Evolutionary conservation across 2,113 vertebrate genomes (phyloP).

Genomic region (Amazona guildingii): DNA sequence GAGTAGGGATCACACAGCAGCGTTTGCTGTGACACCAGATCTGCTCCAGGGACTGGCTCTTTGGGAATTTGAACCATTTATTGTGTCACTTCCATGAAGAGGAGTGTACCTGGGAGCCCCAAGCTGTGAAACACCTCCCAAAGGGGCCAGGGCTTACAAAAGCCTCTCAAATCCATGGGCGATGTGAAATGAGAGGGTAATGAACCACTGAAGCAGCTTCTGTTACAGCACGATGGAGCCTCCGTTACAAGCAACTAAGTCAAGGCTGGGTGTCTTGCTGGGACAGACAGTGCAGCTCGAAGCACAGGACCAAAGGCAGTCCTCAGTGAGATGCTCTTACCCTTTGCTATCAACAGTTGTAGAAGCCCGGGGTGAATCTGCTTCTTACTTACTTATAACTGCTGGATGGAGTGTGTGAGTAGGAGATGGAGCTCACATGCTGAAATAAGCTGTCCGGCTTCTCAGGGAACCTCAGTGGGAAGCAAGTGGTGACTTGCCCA

Average conservation of each 20-base stretch:
- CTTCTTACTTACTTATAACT: neutral
- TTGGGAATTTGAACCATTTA: neutral
- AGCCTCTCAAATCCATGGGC: neutral
- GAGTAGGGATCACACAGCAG: neutral
- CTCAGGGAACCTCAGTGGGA: neutral
- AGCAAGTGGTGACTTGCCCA: neutral
- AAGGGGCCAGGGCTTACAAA: neutral
- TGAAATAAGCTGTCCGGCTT: neutral
- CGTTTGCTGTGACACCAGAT: neutral
- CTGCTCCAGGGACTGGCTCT: neutral
- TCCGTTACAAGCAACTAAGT: neutral
- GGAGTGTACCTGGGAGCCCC: neutral
- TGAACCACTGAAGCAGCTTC: neutral
- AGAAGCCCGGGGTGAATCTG: neutral
- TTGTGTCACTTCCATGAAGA: neutral
- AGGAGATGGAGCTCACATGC: neutral
- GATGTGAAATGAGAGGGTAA: neutral
- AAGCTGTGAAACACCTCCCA: neutral
- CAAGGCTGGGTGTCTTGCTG: neutral
- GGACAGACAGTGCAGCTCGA: neutral
- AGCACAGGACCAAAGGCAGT: neutral
- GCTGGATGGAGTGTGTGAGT: rapidly evolving
- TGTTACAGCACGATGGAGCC: neutral
- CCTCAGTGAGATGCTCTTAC: neutral
- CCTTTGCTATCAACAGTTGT: rapidly evolving